phyloP scores from a whole-genome alignment of 2,797 vertebrate genomes.

The Acestrorhynchus altus region DNA sequence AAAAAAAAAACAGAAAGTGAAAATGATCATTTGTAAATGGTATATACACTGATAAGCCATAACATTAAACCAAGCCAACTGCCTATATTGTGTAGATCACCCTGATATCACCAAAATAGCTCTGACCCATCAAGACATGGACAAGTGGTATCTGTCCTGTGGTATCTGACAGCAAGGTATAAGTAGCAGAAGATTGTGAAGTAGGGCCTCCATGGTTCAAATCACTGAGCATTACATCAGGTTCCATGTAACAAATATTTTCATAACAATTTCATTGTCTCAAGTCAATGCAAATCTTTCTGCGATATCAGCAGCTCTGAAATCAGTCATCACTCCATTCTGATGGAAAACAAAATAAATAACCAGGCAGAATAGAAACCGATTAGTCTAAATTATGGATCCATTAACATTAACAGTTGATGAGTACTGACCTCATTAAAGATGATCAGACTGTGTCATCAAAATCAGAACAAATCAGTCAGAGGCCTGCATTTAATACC shows the following conservation, averaged over 20 bases:
- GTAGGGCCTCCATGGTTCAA: no score
- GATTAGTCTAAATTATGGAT: conserved; percentile 15
- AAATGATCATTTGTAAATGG: no score
- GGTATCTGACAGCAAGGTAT: no score
- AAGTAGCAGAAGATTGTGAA: no score
- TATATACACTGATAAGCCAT: no score
- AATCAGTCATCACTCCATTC: neutral
- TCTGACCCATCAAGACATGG: no score
- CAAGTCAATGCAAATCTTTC: neutral
- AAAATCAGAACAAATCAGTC: neutral
- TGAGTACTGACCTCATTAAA: neutral
- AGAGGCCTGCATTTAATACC: neutral
- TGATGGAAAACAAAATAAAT: neutral
- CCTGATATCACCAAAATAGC: no score
- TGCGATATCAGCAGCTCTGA: neutral
- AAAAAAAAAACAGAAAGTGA: no score
- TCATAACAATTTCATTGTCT: neutral
- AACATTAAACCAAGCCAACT: no score
- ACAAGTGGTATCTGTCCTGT: no score
- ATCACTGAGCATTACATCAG: no score
- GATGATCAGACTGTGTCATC: conserved; percentile 3
- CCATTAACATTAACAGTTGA: conserved; percentile 4
- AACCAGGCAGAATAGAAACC: neutral
- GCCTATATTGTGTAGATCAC: no score
- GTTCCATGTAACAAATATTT: neutral